Base-by-base conservation (phyloP, 2,888 invertebrate genomes). In the Aelia acuminata region DNA sequence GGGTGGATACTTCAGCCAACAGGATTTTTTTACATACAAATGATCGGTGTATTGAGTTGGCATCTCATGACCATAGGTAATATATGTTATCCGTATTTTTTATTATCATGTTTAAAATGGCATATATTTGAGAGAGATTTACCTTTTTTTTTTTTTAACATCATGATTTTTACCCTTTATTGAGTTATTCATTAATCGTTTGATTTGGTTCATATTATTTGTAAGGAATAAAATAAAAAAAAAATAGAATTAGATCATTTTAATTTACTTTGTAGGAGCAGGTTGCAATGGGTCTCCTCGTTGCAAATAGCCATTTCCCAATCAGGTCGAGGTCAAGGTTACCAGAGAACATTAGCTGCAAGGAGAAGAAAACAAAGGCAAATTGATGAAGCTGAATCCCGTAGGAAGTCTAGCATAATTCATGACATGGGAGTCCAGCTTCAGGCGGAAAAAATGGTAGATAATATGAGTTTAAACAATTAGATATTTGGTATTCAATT, bases 211-310 rank as follows among this genome's bases (percentile, higher is more conserved):
- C n/a, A n/a, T n/a, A n/a, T n/a, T n/a, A n/a, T n/a, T n/a, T n/a
- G n/a, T n/a, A n/a, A n/a, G n/a, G n/a, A n/a, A n/a, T n/a, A n/a
- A n/a, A n/a, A n/a, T n/a, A n/a, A n/a, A 50, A 53, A 63, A 63
- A 63, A 63, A 15, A 31, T 26, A 43, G 20, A 5, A 47, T 63
- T 31, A 47, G 0, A 43, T 39, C 35, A 13, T 49, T 84, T 48
- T 84, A 39, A 86, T 22, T 50, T n/a, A 85, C 90, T 91, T 13
- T 90, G 3, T n/a, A 94, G 94, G 93, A 95, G 95, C 90, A 94
- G 96, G 85, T 93, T 96, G 49, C 96, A 96, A 92, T 96, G 96
- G 96, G 93, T 96, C 89, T 95, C 96, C n/a, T 95, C 96, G 0
- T 91, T 96, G 11, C 95, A 96, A 88, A 93, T 95, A 90, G 96